A percentile compares a stretch with the other conserved stretches of the same genome.
Evolutionary conservation across 2,797 vertebrate genomes (phyloP).

Genomic region (Triplophysa yarkandensis): DNA sequence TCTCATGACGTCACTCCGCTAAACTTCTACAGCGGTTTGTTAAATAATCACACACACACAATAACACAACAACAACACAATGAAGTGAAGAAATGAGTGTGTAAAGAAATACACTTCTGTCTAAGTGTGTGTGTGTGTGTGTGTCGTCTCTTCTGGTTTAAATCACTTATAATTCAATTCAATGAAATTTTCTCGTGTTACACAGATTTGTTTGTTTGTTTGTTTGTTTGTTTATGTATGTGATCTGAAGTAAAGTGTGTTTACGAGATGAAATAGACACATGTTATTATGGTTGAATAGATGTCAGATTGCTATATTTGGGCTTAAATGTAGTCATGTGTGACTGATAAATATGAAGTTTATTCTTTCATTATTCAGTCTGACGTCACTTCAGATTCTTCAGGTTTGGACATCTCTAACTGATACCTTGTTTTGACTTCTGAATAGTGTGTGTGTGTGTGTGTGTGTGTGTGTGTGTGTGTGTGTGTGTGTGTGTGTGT

Average conservation of each 20-base stretch:
- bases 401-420: too few relatives aligned
- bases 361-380: neutral
- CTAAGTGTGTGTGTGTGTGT: too few relatives aligned
- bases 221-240: neutral
- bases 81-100: neutral
- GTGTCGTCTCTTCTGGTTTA: neutral
- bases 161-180: neutral
- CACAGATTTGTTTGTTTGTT: neutral
- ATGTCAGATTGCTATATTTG: neutral
- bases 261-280: too few relatives aligned
- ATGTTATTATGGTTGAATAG: neutral
- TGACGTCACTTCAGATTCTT: neutral
- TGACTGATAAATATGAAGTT: neutral
- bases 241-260: too few relatives aligned
- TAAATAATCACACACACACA: neutral
- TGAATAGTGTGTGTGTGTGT: too few relatives aligned
- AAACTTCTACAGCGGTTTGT: slow-evolving; percentile 14
- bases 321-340: too few relatives aligned
- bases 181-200: neutral
- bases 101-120: neutral
- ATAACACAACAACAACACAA: too few relatives aligned
- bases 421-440: too few relatives aligned
- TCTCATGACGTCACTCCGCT: slow-evolving; percentile 39
- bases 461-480: too few relatives aligned
- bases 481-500: too few relatives aligned